Percentiles rank a stretch among this genome's conserved stretches.
Conservation (phyloP, 1,140 invertebrate species). For the Neelides sp. region DNA sequence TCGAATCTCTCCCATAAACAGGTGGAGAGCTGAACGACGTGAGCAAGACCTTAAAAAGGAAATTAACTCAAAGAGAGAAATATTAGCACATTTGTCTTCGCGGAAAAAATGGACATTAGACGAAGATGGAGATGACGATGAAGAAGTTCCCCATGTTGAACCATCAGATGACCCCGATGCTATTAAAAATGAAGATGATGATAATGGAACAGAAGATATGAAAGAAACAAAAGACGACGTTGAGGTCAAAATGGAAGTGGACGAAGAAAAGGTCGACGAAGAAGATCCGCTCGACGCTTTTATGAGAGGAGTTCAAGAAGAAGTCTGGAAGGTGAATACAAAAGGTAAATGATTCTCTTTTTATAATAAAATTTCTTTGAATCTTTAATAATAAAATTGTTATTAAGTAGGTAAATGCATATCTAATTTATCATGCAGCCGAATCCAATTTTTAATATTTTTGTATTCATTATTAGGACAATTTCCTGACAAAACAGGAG, state of each 20-base stretch:
- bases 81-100: slow-evolving; percentile 32
- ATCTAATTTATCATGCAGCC: too few relatives aligned
- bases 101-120: slow-evolving; percentile 85
- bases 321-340: slow-evolving; percentile 76
- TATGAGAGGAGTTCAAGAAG: slow-evolving; percentile 75
- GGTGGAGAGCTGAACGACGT: slow-evolving; percentile 29
- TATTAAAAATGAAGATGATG: slow-evolving; percentile 33
- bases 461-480: too few relatives aligned
- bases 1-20: slow-evolving; percentile 23
- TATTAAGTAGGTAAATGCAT: too few relatives aligned
- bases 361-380: slow-evolving; percentile 3
- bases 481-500: not conserved
- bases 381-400: not conserved
- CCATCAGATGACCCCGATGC: slow-evolving; percentile 19
- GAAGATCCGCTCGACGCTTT: slow-evolving; percentile 93
- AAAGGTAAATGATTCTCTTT: not conserved
- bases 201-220: slow-evolving; percentile 31
- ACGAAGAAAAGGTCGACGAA: slow-evolving; percentile 56
- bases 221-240: slow-evolving; percentile 39
- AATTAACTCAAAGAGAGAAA: slow-evolving; percentile 24
- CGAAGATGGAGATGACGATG: slow-evolving; percentile 68
- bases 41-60: slow-evolving; percentile 28
- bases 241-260: slow-evolving; percentile 35
- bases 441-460: too few relatives aligned
- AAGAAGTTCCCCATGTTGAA: slow-evolving; percentile 43